Evolutionary conservation across 2,797 vertebrate genomes (phyloP).

Genomic region (Xenops minutus): DNA sequence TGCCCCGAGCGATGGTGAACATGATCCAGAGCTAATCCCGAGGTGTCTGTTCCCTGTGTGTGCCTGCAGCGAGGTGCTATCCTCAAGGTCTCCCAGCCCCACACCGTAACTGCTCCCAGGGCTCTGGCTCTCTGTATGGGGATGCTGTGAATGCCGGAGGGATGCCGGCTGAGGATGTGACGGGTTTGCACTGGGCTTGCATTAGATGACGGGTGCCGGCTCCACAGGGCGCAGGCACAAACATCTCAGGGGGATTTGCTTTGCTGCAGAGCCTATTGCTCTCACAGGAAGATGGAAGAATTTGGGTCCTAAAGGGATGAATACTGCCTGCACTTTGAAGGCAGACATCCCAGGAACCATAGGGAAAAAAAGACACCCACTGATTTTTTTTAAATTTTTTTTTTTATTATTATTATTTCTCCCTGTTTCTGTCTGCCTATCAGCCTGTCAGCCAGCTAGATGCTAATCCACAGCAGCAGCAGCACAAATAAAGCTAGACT

Average conservation of each 20-base stretch:
- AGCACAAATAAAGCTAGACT: conserved; percentile 62
- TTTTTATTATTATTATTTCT: neutral
- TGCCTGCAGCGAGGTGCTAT: neutral
- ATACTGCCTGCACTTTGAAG: conserved; percentile 43
- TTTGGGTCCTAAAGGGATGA: conserved; percentile 49
- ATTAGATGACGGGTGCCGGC: neutral
- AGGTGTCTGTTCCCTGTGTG: neutral
- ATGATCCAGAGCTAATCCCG: neutral
- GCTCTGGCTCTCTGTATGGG: neutral
- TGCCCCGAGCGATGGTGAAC: neutral
- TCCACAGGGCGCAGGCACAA: neutral
- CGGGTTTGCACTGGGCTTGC: neutral
- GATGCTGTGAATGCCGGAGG: neutral
- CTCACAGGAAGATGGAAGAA: conserved; percentile 3
- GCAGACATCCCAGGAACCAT: conserved; percentile 27
- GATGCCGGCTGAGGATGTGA: neutral
- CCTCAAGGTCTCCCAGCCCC: neutral
- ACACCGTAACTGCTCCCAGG: neutral
- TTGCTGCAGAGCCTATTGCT: conserved; percentile 26
- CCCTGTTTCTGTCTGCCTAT: conserved; percentile 60
- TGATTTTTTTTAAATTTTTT: neutral
- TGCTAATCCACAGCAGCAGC: conserved; percentile 64
- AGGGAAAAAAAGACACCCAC: conserved; percentile 49
- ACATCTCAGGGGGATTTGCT: neutral
- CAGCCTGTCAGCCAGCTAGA: conserved; percentile 60